Evolutionary conservation across 2,888 invertebrate genomes (phyloP), one percentile per base, ranked within the genome.

Genomic region (Anarsia innoxiella): DNA sequence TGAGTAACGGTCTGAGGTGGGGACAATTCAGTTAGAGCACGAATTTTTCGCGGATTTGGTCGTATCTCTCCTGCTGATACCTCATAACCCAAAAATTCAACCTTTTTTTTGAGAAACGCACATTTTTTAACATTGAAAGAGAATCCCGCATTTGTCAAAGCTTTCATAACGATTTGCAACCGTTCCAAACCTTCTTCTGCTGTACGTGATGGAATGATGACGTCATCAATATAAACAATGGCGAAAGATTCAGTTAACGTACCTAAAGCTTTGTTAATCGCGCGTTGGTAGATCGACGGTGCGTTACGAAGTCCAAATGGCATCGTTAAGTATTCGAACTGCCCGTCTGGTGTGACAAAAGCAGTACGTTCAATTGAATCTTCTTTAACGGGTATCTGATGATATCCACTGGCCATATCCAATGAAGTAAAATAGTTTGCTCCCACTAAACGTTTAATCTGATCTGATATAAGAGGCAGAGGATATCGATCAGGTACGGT

Each of bases 31-130:
- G 12, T 32, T 2, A 32, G 12, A 2, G 31, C 31, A 12, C 3
- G 46, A 44, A 50, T 37, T 35, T 49, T 49, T 2, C 15, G 8
- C 9, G 30, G n/a, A 10, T 30, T 30, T 2, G 47, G 48, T 3
- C 36, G 12, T 1, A 46, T 9, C 29, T 45, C 31, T 2, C 48
- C 46, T 0, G 13, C n/a, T 8, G 31, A 16, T 19, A 35, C 28
- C 12, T 28, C 23, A 8, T 27, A 34, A 12, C 36, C 40, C 5
- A 42, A 11, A 28, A 37, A 42, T 3, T 49, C 38, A 1, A 46
- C 34, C 9, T 25, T 6, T 3, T 12, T 9, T 23, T 42, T 42
- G 2, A 44, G 12, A 32, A 47, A 44, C 1, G 30, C 32, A 27
- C 47, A 47, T 2, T 35, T 32, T 12, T 16, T 12, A 31, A 40